Evolutionary conservation across 2,888 invertebrate species (phyloP).

Genomic region (Campoletis raptor): DNA sequence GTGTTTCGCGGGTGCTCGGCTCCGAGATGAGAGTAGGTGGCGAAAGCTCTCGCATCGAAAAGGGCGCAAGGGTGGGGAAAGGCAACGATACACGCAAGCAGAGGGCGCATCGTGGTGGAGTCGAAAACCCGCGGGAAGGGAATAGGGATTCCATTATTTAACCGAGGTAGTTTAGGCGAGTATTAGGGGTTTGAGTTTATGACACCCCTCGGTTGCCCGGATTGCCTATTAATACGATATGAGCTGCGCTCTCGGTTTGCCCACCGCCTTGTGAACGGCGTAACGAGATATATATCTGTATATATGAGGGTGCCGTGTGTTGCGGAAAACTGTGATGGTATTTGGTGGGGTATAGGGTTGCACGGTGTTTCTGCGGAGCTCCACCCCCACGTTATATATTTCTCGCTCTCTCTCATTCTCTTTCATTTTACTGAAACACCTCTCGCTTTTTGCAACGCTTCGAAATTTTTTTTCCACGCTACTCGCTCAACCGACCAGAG

Average conservation of each 20-base stretch:
- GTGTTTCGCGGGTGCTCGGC: conserved; percentile 60
- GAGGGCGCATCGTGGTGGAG: conserved; percentile 68
- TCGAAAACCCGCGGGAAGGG: conserved; percentile 72
- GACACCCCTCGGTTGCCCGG: conserved; percentile 84
- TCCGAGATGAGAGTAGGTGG: conserved; percentile 76
- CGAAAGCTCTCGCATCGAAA: conserved; percentile 76
- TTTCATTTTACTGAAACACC: conserved; percentile 69
- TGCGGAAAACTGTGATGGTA: conserved; percentile 61
- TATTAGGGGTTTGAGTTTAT: conserved; percentile 85
- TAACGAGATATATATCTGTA: conserved; percentile 18
- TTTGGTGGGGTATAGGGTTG: conserved; percentile 44
- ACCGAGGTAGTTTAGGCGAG: conserved; percentile 85
- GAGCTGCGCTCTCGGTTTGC: conserved; percentile 79
- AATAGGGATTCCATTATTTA: conserved; percentile 84
- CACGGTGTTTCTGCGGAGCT: conserved; percentile 57
- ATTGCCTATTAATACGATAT: conserved; percentile 85
- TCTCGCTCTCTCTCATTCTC: conserved; percentile 64
- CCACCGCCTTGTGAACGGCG: conserved; percentile 51
- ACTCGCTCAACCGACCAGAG: conserved; percentile 65
- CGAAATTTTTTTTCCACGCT: conserved; percentile 55
- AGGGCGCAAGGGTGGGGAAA: conserved; percentile 66
- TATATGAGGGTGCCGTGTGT: conserved; percentile 22
- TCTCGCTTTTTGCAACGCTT: conserved; percentile 69
- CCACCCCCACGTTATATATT: conserved; percentile 70
- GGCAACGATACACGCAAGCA: conserved; percentile 50